Conservation (phyloP, 2,113 vertebrate genomes). For the Vimba vimba region DNA sequence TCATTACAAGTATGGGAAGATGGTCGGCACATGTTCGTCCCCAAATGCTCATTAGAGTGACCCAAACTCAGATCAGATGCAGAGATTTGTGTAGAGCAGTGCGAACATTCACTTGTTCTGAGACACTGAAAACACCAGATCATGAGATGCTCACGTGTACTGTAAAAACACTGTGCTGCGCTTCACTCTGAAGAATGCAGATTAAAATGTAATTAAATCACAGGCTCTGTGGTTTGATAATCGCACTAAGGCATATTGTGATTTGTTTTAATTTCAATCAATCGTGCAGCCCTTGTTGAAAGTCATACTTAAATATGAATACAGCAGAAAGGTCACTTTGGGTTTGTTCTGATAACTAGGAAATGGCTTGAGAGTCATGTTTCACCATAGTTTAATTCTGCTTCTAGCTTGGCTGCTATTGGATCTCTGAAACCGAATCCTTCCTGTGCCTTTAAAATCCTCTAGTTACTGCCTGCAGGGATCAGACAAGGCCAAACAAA, state of each 20-base stretch:
- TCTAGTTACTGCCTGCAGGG: slow-evolving; percentile 32
- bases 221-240: not conserved
- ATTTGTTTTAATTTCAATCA: not conserved
- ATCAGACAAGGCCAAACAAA: slow-evolving; percentile 44
- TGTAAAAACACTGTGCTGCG: not conserved
- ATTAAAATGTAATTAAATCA: not conserved
- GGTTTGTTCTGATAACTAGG: not conserved
- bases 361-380: slow-evolving; percentile 11
- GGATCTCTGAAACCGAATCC: slow-evolving; percentile 31
- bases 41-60: not conserved
- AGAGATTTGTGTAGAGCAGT: not conserved
- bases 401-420: not conserved
- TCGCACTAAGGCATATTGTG: not conserved
- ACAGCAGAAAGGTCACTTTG: not conserved
- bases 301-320: not conserved
- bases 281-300: not conserved
- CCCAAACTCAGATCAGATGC: not conserved
- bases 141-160: not conserved
- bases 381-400: slow-evolving; percentile 13
- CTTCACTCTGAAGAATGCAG: not conserved
- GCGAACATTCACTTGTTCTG: not conserved
- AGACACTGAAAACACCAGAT: not conserved
- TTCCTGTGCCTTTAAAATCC: slow-evolving; percentile 34
- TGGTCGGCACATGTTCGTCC: not conserved
- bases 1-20: not conserved